Evolutionary conservation across 1,140 invertebrate genomes (phyloP).

Genomic region (Seison nebaliae): DNA sequence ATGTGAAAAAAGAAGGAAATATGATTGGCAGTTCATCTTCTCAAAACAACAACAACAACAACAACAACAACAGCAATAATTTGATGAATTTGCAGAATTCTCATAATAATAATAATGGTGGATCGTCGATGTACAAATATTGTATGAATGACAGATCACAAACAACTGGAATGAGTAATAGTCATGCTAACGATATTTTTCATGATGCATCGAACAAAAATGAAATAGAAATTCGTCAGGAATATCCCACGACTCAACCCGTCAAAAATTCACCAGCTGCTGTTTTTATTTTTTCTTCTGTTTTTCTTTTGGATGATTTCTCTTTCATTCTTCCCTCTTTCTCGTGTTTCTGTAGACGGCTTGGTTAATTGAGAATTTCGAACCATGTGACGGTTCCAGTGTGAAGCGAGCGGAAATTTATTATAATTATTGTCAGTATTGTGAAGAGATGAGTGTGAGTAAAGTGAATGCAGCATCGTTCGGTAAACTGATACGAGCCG

Average conservation of each 20-base stretch:
- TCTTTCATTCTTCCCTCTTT: no score
- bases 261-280: background rate
- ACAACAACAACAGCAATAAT: background rate
- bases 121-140: background rate
- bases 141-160: background rate
- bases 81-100: background rate
- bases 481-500: conserved; percentile 86
- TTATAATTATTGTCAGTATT: conserved; percentile 78
- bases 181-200: background rate
- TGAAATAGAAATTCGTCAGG: background rate
- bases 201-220: background rate
- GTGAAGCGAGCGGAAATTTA: conserved; percentile 79
- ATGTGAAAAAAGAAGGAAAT: no score
- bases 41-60: background rate
- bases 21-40: no score
- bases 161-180: background rate
- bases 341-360: no score
- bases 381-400: conserved; percentile 83
- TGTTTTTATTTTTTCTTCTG: background rate
- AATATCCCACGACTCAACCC: background rate
- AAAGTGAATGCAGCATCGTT: conserved; percentile 96
- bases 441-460: conserved; percentile 68
- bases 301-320: no score
- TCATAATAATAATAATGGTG: background rate
- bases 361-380: conserved; percentile 89